Evolutionary conservation across 2,888 invertebrate species (phyloP).

Genomic region (Scaeva pyrastri): DNA sequence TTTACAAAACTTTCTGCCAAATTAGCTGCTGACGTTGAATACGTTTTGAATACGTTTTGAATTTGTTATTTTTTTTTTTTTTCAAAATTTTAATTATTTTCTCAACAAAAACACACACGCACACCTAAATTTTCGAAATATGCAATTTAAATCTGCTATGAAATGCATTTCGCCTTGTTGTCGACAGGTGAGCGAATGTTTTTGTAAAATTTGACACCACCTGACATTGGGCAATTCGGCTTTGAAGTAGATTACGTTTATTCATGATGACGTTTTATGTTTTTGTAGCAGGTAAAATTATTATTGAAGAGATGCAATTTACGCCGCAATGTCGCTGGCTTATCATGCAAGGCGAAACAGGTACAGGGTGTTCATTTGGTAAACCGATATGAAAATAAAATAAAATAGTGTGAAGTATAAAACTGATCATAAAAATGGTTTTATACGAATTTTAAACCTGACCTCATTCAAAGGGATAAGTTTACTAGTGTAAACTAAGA

Average conservation of each 20-base stretch:
- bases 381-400: too few relatives aligned
- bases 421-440: too few relatives aligned
- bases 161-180: slow-evolving; percentile 21
- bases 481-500: too few relatives aligned
- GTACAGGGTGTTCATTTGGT: too few relatives aligned
- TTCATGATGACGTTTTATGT: not conserved
- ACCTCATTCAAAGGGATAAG: too few relatives aligned
- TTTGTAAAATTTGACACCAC: slow-evolving; percentile 9
- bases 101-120: not conserved
- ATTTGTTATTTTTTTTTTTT: slow-evolving; percentile 39
- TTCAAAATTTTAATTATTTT: slow-evolving; percentile 20
- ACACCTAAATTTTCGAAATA: slow-evolving; percentile 37
- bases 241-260: slow-evolving; percentile 27
- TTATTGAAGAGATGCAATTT: not conserved
- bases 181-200: slow-evolving; percentile 61
- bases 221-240: slow-evolving; percentile 57
- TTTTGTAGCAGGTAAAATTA: not conserved
- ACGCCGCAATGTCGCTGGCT: too few relatives aligned
- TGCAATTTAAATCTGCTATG: not conserved
- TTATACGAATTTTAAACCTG: too few relatives aligned
- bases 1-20: slow-evolving; percentile 57
- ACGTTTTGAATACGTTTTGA: slow-evolving; percentile 14
- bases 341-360: too few relatives aligned
- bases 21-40: slow-evolving; percentile 56
- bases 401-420: too few relatives aligned